Evolutionary conservation across 2,888 invertebrate genomes (phyloP), one percentile per base, ranked within the genome.

Genomic region (Creontiades dilutus): DNA sequence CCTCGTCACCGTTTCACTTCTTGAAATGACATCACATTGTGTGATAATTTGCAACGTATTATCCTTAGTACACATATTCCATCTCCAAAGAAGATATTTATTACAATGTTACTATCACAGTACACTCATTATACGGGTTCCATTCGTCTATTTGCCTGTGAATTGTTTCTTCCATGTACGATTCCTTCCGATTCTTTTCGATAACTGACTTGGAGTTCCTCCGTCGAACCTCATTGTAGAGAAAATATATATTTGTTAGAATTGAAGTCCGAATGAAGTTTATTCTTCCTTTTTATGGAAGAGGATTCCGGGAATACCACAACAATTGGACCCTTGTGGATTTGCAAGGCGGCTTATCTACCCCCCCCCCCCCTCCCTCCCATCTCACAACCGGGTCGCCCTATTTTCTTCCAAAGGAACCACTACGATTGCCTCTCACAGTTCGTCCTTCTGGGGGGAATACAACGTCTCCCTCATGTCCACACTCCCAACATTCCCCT

Each of bases 301-400:
- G 61, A 61, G 61, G 61, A 61, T 52, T 52, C 52, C 52, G 11
- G 16, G 52, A 52, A 52, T 61, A 61, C 61, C 61, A 61, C 61
- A 52, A 61, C 61, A 61, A 61, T 61, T 19, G 61, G 61, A 61
- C 61, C 61, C 61, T 61, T 61, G 61, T 19, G 61, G 61, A 61
- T 61, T 61, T 61, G 61, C 61, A 61, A 61, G 61, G 61, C 19
- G 61, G 61, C 61, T 61, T 61, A 61, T 61, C 61, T 9, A 4
- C 61, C n/a, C 52, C 52, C 3, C 52, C 52, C 37, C 2, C 3
- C 37, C 37, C 37, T 4, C 37, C 7, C n/a, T n/a, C n/a, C n/a
- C n/a, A n/a, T n/a, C n/a, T n/a, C n/a, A n/a, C n/a, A n/a, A n/a
- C 37, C 37, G 11, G 52, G 3, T 52, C 52, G 52, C 11, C 52